Percentiles rank a stretch among this genome's conserved stretches.
These are phyloP conservation scores for Sarcophaga peregrina DNA, from an alignment of 1,140 invertebrate species.

Conservation along the genomic window DNA sequence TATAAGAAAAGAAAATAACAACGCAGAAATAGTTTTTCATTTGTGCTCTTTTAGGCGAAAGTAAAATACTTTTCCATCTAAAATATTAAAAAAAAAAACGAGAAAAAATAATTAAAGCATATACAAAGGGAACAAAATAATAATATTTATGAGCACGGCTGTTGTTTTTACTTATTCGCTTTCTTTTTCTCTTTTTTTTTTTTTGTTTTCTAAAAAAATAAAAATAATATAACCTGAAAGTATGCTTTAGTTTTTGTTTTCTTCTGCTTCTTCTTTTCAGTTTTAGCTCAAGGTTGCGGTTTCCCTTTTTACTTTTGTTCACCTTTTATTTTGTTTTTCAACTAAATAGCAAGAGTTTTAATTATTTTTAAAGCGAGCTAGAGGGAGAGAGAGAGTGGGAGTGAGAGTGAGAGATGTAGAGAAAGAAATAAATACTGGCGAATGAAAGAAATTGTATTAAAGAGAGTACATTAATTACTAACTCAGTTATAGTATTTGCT, in stretches of 20 bases:
- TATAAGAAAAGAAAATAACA: too few species aligned
- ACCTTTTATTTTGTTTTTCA: background rate
- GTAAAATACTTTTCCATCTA: too few species aligned
- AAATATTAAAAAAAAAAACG: too few species aligned
- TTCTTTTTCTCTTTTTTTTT: too few species aligned
- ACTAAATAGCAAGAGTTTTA: conserved; percentile 10
- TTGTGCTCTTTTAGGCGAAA: too few species aligned
- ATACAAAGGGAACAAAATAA: too few species aligned
- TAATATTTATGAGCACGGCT: too few species aligned
- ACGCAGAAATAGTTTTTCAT: too few species aligned
- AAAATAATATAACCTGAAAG: background rate
- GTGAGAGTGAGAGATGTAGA: background rate
- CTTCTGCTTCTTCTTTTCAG: background rate
- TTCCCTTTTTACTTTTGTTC: background rate
- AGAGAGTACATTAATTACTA: conserved; percentile 5
- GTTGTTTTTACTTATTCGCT: too few species aligned
- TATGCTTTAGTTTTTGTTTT: conserved; percentile 6
- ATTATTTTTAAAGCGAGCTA: background rate
- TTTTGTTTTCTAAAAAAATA: too few species aligned
- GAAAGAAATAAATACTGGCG: background rate
- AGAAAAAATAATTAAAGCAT: too few species aligned
- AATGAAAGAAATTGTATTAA: background rate
- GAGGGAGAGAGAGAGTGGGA: too few species aligned
- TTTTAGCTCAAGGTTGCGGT: background rate
- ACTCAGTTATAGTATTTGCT: background rate